phyloP scores from a whole-genome alignment of 2,113 vertebrate genomes.

The Equus przewalskii region DNA sequence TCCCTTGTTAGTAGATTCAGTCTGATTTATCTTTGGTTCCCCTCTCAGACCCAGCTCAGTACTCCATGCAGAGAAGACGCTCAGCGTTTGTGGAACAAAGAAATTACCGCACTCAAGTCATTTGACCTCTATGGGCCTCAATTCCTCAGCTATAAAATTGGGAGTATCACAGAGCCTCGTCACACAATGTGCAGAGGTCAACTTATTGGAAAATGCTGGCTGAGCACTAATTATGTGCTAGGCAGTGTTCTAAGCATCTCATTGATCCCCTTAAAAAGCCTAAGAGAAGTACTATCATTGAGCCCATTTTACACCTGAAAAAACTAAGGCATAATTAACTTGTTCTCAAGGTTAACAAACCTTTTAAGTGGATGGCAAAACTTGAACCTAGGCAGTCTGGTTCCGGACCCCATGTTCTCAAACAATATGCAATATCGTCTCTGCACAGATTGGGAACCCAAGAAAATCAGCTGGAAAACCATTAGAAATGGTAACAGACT shows the following conservation, averaged over 20 bases:
- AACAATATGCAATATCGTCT: not conserved
- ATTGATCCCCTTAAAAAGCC: not conserved
- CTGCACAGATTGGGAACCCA: not conserved
- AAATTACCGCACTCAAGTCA: not conserved
- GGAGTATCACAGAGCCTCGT: not conserved
- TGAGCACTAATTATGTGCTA: not conserved
- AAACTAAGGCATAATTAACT: not conserved
- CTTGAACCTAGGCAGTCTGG: not conserved
- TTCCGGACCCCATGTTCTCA: not conserved
- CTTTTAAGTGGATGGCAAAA: conserved; percentile 2
- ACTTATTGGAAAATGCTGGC: not conserved
- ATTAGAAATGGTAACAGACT: conserved; percentile 31
- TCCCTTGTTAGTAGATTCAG: not conserved
- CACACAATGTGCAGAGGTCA: not conserved
- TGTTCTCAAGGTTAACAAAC: not conserved
- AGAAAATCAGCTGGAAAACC: conserved; percentile 18
- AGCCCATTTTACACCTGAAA: conserved; percentile 11
- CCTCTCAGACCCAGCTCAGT: not conserved
- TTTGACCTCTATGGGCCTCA: not conserved
- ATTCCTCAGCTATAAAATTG: not conserved
- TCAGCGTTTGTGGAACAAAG: not conserved
- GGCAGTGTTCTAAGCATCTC: not conserved
- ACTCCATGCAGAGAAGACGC: not conserved
- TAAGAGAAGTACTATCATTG: not conserved
- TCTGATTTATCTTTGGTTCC: conserved; percentile 18